phyloP scores from a whole-genome alignment of 2,888 invertebrate species.

The Dynastes maya region DNA sequence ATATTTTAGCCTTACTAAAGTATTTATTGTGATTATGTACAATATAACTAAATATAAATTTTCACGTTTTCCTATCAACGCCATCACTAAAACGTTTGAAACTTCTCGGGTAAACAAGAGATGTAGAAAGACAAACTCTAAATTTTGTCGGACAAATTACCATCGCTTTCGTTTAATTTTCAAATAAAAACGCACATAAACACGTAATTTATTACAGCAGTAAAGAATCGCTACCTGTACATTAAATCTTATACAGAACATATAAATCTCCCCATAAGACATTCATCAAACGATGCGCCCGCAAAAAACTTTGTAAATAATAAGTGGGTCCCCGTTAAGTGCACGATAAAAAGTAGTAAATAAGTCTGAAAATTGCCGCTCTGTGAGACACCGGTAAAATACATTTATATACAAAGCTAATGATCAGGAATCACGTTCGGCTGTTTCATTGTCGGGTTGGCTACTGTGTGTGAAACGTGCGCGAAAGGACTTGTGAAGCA shows the following conservation, averaged over 20 bases:
- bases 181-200: too few relatives aligned
- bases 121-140: too few relatives aligned
- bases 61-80: too few relatives aligned
- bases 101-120: too few relatives aligned
- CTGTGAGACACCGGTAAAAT: conserved; percentile 13
- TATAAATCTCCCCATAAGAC: conserved; percentile 15
- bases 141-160: too few relatives aligned
- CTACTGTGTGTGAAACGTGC: conserved; percentile 33
- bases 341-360: conserved; percentile 26
- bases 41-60: too few relatives aligned
- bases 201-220: not conserved
- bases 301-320: conserved; percentile 24
- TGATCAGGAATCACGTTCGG: conserved; percentile 30
- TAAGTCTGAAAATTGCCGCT: conserved; percentile 22
- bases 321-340: conserved; percentile 21
- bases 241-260: conserved; percentile 7
- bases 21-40: too few relatives aligned
- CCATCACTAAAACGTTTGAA: too few relatives aligned
- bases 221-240: not conserved
- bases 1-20: too few relatives aligned
- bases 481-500: conserved; percentile 10
- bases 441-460: conserved; percentile 12
- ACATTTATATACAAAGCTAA: conserved; percentile 26
- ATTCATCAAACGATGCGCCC: not conserved
- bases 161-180: too few relatives aligned